These are phyloP conservation scores for Psilanteris sp. DNA, from an alignment of 1,140 invertebrate genomes.

Conservation along the genomic window DNA sequence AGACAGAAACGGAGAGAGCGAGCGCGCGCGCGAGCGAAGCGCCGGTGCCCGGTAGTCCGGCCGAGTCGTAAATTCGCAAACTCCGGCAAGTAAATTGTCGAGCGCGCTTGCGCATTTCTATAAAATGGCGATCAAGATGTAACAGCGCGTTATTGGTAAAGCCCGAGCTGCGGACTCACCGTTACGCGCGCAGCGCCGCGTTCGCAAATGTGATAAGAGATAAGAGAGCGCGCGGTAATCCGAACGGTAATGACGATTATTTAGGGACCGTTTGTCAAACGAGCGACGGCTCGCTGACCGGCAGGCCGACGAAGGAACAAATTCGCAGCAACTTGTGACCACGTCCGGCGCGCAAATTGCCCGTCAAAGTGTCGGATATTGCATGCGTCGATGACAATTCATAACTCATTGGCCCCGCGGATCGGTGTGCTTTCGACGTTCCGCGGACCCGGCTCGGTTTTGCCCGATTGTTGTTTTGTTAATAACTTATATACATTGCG, in stretches of 20 bases:
- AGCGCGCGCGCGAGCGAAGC: slow-evolving; percentile 18
- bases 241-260: slow-evolving; percentile 33
- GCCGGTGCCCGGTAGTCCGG: slow-evolving; percentile 39
- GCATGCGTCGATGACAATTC: too few relatives aligned
- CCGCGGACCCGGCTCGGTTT: too few relatives aligned
- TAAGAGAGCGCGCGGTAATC: slow-evolving; percentile 13
- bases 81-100: slow-evolving; percentile 37
- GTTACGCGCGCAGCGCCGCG: slow-evolving; percentile 24
- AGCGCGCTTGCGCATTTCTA: slow-evolving; percentile 40
- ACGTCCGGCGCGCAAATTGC: too few relatives aligned
- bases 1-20: too few relatives aligned
- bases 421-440: too few relatives aligned
- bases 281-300: too few relatives aligned
- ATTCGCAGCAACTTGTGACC: too few relatives aligned
- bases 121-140: slow-evolving; percentile 53
- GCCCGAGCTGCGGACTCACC: slow-evolving; percentile 9
- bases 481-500: too few relatives aligned
- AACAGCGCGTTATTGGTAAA: slow-evolving; percentile 39
- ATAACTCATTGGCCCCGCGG: too few relatives aligned
- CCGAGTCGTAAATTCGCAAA: slow-evolving; percentile 59
- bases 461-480: too few relatives aligned
- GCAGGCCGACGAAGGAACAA: too few relatives aligned
- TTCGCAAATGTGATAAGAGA: slow-evolving; percentile 28
- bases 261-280: slow-evolving; percentile 19
- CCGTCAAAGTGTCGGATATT: too few relatives aligned